Percentiles rank a stretch among this genome's conserved stretches.
Evolutionary conservation across 1,140 invertebrate genomes (phyloP).

Genomic region (Drosophila aff.): DNA sequence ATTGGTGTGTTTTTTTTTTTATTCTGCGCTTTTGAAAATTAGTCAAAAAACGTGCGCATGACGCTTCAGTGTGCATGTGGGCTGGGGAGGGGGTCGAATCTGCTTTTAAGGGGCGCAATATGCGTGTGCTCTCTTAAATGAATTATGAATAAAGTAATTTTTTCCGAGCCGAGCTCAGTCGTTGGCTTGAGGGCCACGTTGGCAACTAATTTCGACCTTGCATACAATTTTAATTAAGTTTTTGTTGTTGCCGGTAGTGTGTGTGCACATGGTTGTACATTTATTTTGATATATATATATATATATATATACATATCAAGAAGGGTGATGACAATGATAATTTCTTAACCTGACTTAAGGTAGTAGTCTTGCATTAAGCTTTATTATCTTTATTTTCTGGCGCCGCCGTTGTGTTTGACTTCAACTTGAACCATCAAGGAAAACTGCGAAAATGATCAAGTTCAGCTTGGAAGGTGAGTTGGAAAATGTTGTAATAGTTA

Average conservation of each 20-base stretch:
- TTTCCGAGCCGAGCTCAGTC: slow-evolving; percentile 10
- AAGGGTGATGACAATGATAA: slow-evolving; percentile 44
- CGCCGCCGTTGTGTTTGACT: slow-evolving; percentile 18
- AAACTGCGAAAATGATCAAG: slow-evolving; percentile 31
- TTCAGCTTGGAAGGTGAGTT: slow-evolving; percentile 21
- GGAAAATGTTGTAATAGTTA: neutral
- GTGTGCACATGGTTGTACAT: slow-evolving; percentile 30
- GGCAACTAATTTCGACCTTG: slow-evolving; percentile 81
- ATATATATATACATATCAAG: slow-evolving; percentile 9
- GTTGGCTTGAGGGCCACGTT: slow-evolving; percentile 73
- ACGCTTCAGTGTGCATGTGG: slow-evolving; percentile 18
- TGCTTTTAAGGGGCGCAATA: slow-evolving; percentile 12
- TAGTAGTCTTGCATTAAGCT: slow-evolving; percentile 15
- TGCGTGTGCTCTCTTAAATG: slow-evolving; percentile 65
- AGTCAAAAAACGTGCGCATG: slow-evolving; percentile 56
- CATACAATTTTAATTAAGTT: slow-evolving; percentile 79
- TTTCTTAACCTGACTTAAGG: slow-evolving; percentile 24
- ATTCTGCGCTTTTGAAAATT: slow-evolving; percentile 47
- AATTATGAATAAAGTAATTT: slow-evolving; percentile 80
- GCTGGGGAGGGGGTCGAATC: neutral
- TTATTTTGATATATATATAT: slow-evolving; percentile 19
- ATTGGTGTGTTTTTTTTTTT: slow-evolving; percentile 14
- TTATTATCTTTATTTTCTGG: slow-evolving; percentile 4
- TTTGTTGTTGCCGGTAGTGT: slow-evolving; percentile 29
- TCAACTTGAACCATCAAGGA: slow-evolving; percentile 42